phyloP scores from a whole-genome alignment of 2,888 invertebrate genomes.

The Alviniconcha strummeri region DNA sequence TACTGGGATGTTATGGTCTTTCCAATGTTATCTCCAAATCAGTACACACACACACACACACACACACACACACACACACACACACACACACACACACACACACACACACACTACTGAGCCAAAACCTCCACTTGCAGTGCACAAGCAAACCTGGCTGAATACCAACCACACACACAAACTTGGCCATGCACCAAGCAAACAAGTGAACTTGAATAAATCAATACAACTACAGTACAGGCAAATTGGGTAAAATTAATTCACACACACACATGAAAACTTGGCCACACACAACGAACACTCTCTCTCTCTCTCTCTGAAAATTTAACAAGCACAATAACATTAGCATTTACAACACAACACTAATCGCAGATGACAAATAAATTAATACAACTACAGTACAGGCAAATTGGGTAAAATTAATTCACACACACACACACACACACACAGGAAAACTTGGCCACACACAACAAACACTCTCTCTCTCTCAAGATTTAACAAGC shows the following conservation, averaged over 20 bases:
- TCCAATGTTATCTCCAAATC: too few relatives aligned
- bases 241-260: not conserved
- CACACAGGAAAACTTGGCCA: not conserved
- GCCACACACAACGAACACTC: too few relatives aligned
- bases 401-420: not conserved
- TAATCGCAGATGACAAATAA: too few relatives aligned
- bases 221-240: not conserved
- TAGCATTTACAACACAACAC: not conserved
- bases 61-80: not conserved
- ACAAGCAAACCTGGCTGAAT: too few relatives aligned
- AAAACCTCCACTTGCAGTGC: too few relatives aligned
- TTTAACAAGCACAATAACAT: not conserved
- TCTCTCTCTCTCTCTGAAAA: too few relatives aligned
- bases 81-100: constrained; percentile 10
- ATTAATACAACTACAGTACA: not conserved
- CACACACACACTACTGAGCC: not conserved
- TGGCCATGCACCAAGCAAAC: not conserved
- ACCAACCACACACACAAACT: not conserved
- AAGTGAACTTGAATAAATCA: not conserved
- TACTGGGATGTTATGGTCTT: too few relatives aligned
- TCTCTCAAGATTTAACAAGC: too few relatives aligned
- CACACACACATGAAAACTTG: not conserved
- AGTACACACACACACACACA: not conserved
- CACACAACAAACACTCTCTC: too few relatives aligned
- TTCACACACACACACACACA: not conserved